These are phyloP conservation scores for Aphelenchoides besseyi DNA, from an alignment of 1,140 invertebrate species.

Conservation along the genomic window DNA sequence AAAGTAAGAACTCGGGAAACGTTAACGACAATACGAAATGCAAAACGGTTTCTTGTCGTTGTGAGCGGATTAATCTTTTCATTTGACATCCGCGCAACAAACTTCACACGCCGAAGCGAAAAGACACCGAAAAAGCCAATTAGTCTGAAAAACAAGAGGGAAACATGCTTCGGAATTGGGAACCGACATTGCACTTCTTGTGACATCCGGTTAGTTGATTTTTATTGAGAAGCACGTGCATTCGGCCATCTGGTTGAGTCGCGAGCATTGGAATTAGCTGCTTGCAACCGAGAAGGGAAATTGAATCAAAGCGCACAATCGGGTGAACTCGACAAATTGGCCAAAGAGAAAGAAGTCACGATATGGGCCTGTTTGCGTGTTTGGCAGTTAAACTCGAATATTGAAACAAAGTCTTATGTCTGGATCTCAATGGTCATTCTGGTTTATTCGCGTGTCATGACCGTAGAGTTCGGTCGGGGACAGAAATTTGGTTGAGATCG, in stretches of 20 bases:
- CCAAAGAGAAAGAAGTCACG: too few species aligned
- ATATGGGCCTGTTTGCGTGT: too few species aligned
- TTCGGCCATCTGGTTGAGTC: neutral
- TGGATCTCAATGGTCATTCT: too few species aligned
- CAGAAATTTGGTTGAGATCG: too few species aligned
- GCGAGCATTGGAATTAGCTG: neutral
- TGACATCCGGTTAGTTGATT: neutral
- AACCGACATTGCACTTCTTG: neutral
- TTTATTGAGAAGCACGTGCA: neutral
- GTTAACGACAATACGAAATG: neutral
- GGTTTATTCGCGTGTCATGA: too few species aligned
- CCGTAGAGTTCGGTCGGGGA: too few species aligned
- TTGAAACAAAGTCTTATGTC: too few species aligned
- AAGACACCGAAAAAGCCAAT: neutral
- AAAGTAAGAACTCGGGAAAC: neutral
- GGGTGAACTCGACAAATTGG: too few species aligned
- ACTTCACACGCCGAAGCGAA: neutral
- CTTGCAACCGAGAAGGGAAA: neutral
- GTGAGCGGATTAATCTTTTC: constrained; percentile 2
- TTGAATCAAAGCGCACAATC: neutral
- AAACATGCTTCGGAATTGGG: neutral
- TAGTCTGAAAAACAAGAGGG: neutral
- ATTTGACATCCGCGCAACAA: neutral
- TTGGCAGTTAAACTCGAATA: too few species aligned
- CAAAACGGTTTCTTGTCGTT: neutral